phyloP scores from a whole-genome alignment of 2,113 vertebrate genomes.

The Bucco capensis region DNA sequence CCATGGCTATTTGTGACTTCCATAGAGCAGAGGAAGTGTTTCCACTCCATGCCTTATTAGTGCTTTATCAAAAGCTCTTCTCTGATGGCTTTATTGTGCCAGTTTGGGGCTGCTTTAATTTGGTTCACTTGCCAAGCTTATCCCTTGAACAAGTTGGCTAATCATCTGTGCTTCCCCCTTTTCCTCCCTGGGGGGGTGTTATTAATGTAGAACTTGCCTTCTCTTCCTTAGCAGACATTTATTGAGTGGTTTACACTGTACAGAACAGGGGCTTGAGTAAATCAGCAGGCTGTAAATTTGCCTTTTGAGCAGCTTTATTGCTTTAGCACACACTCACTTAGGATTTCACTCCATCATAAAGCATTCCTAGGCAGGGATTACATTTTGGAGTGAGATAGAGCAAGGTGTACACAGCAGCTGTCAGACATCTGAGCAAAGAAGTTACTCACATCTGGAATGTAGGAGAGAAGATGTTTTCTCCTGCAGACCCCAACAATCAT shows the following conservation, averaged over 20 bases:
- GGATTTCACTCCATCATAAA: conserved; percentile 42
- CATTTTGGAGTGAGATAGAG: conserved; percentile 24
- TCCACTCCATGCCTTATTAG: neutral
- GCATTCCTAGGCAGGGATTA: neutral
- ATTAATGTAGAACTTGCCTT: conserved; percentile 59
- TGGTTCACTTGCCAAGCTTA: conserved; percentile 62
- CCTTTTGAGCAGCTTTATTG: conserved; percentile 31
- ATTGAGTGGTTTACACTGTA: conserved; percentile 29
- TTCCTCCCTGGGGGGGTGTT: conserved; percentile 22
- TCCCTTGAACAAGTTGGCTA: conserved; percentile 63
- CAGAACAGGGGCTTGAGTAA: conserved; percentile 44
- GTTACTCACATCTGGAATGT: too few species aligned
- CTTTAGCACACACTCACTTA: conserved; percentile 42
- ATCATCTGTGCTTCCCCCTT: conserved; percentile 53
- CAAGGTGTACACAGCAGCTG: neutral
- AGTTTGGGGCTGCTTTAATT: too few species aligned
- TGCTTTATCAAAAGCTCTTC: conserved; percentile 6
- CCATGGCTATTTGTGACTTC: neutral
- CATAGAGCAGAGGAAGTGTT: neutral
- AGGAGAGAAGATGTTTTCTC: neutral
- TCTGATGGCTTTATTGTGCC: neutral
- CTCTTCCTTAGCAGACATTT: conserved; percentile 54
- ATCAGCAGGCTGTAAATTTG: conserved; percentile 45
- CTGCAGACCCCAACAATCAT: neutral
- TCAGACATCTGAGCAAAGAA: neutral